phyloP scores from a whole-genome alignment of 2,888 invertebrate genomes.

The Lepidochitona cinerea region DNA sequence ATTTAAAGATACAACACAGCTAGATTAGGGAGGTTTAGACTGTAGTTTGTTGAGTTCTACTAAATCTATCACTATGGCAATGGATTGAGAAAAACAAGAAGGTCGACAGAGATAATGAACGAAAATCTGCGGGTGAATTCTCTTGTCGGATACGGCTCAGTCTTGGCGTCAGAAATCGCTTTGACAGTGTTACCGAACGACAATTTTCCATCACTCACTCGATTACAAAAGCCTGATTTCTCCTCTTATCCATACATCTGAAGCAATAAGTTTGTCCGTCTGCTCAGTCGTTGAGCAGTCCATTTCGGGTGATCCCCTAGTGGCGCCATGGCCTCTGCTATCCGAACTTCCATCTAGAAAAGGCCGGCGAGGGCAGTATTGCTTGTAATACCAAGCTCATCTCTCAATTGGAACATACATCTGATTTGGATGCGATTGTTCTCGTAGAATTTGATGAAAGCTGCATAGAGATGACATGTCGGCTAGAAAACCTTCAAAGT shows the following conservation, averaged over 20 bases:
- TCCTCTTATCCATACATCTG: conserved; percentile 1
- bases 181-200: too few species aligned
- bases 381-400: neutral
- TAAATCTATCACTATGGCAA: too few species aligned
- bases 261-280: neutral
- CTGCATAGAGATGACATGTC: neutral
- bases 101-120: too few species aligned
- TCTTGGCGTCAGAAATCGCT: too few species aligned
- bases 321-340: neutral
- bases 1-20: too few species aligned
- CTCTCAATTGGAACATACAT: neutral
- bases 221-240: conserved; percentile 5
- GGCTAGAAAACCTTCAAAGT: neutral
- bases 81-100: too few species aligned
- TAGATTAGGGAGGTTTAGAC: too few species aligned
- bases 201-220: too few species aligned
- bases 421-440: neutral
- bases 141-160: too few species aligned
- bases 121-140: too few species aligned
- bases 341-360: neutral
- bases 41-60: too few species aligned
- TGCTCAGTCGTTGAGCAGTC: neutral
- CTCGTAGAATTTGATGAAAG: conserved; percentile 2
- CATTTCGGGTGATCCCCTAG: neutral
- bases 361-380: neutral